A percentile compares a stretch with the other conserved stretches of the same genome.
These are phyloP conservation scores for Arizona elegans DNA, from an alignment of 2,113 vertebrate species.

Conservation along the genomic window DNA sequence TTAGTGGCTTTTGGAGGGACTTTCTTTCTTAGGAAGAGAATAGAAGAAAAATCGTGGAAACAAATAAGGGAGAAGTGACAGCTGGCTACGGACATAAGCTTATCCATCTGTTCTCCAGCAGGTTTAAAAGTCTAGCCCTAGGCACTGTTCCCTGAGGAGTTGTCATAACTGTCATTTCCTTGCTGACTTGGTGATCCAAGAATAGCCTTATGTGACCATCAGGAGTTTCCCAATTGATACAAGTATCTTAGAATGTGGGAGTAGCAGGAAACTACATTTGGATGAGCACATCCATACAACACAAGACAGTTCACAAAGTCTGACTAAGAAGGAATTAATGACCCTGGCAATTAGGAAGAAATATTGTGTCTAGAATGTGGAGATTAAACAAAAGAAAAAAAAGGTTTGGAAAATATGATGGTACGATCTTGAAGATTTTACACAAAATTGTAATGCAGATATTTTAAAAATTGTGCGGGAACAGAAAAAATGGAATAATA, in stretches of 20 bases:
- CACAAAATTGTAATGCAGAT: background rate
- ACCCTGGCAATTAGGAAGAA: background rate
- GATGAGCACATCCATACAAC: background rate
- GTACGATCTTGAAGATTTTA: background rate
- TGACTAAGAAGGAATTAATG: fast-evolving
- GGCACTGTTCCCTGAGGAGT: background rate
- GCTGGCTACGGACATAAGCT: background rate
- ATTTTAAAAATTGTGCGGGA: background rate
- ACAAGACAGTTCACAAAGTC: fast-evolving
- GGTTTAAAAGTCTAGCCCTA: background rate
- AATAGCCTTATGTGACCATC: background rate
- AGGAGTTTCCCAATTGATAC: background rate
- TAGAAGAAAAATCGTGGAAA: fast-evolving
- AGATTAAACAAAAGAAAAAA: background rate
- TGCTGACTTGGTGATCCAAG: background rate
- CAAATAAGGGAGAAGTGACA: background rate
- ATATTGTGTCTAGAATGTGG: background rate
- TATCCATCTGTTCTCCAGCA: background rate
- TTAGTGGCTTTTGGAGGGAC: background rate
- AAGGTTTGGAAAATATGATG: background rate
- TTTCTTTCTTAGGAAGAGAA: conserved; percentile 13
- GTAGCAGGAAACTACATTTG: fast-evolving
- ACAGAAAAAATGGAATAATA: background rate
- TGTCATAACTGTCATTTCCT: background rate
- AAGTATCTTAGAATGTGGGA: conserved; percentile 3